Base-by-base conservation (phyloP, 2,888 invertebrate species). In the Rotaria socialis region DNA sequence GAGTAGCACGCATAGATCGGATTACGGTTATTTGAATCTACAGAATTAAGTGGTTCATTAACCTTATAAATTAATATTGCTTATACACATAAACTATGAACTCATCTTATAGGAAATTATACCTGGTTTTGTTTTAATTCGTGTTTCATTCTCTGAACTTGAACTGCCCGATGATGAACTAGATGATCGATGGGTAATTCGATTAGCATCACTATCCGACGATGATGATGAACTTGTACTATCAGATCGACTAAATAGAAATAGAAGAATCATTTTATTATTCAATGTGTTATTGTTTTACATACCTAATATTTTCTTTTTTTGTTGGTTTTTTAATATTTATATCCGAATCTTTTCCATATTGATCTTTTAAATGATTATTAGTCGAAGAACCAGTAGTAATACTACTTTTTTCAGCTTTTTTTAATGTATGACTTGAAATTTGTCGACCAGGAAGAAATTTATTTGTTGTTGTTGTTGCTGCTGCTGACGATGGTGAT, bases 381-480 rank as follows among this genome's bases (percentile, higher is more conserved):
- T 80, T 43, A 10, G n/a, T 10, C 8, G 8, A 16, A 47, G 47
- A n/a, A 80, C 47, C 24, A 47, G 24, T n/a, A n/a, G 3, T 43
- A 80, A 6, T 43, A 47, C 47, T 43, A 47, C 47, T 47, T 80
- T 80, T 85, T 55, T 85, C 56, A 4, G 86, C 86, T 80, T 86
- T 86, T 43, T 86, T 86, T 19, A 86, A 58, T 11, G 86, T 80
- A 43, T 75, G 35, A 60, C 85, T 85, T 55, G 86, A 86, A 27
- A 86, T 85, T 84, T 85, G 85, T 43, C 86, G 85, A n/a, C 86
- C 86, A 6, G 86, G 86, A 47, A 86, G 58, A 56, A 85, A 84
- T 35, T 86, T 86, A 43, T 52, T 35, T 74, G 50, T 84, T 84
- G 43, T 50, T 35, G 84, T 2, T 52, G 80, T 35, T 74, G 50